Evolutionary conservation across 1,140 invertebrate genomes (phyloP).

Genomic region (Bombus confusus): DNA sequence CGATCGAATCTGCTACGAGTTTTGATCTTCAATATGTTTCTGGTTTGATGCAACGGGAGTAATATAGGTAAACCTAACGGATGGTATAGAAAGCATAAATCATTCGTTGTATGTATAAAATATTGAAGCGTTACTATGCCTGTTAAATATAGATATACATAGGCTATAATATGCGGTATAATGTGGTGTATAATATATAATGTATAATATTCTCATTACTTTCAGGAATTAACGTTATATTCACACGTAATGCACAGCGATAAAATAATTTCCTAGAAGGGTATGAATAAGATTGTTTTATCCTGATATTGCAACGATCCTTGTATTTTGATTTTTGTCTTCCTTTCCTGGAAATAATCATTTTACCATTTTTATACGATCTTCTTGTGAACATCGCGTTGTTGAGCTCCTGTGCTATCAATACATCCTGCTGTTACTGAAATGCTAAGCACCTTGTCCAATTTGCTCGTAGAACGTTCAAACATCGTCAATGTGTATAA

Average conservation of each 20-base stretch:
- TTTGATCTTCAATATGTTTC: background rate
- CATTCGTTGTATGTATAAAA: background rate
- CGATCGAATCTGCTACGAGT: background rate
- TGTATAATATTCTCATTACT: background rate
- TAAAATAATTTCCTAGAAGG: background rate
- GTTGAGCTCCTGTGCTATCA: background rate
- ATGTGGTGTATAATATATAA: background rate
- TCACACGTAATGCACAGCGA: background rate
- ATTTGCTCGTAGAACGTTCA: background rate
- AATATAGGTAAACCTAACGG: background rate
- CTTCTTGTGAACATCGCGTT: background rate
- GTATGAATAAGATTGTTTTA: background rate
- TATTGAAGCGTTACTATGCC: background rate
- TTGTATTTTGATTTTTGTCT: background rate
- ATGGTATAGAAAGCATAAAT: background rate
- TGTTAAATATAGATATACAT: background rate
- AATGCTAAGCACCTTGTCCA: background rate
- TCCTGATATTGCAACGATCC: background rate
- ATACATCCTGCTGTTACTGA: background rate
- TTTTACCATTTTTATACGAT: background rate
- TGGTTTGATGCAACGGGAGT: background rate
- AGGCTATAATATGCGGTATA: background rate
- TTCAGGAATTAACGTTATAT: background rate
- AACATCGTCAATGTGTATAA: background rate
- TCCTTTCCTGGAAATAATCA: background rate